Evolutionary conservation across 2,888 invertebrate genomes (phyloP).

Genomic region (Yponomeuta plumbellus): DNA sequence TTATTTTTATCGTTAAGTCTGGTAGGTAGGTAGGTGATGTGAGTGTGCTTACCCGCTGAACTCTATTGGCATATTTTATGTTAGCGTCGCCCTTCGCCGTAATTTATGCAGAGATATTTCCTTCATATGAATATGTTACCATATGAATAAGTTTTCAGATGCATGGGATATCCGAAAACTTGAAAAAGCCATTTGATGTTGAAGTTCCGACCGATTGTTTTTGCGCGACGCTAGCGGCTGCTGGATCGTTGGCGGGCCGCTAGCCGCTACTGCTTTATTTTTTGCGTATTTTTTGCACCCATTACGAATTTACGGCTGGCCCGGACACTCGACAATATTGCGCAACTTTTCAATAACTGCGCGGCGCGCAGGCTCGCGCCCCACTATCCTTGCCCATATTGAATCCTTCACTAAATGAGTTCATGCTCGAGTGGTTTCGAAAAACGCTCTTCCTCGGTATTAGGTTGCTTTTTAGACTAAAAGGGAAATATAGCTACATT

Average conservation of each 20-base stretch:
- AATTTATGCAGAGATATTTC: slow-evolving; percentile 8
- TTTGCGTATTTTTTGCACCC: slow-evolving; percentile 50
- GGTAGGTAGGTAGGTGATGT: too few species aligned
- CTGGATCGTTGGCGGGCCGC: slow-evolving; percentile 41
- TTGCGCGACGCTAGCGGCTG: slow-evolving; percentile 38
- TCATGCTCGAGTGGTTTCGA: slow-evolving; percentile 21
- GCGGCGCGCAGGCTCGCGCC: slow-evolving; percentile 46
- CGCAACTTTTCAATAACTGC: slow-evolving; percentile 75
- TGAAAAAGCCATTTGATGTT: slow-evolving; percentile 59
- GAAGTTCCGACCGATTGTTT: slow-evolving; percentile 61
- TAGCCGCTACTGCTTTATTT: slow-evolving; percentile 59
- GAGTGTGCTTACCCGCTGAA: background rate
- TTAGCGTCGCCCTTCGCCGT: background rate
- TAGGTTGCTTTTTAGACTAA: background rate
- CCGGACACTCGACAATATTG: slow-evolving; percentile 73
- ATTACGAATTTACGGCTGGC: slow-evolving; percentile 72
- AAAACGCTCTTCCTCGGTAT: slow-evolving; percentile 4
- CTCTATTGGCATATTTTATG: background rate
- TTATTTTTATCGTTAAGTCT: background rate
- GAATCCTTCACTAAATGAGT: slow-evolving; percentile 64
- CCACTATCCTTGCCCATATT: slow-evolving; percentile 55
- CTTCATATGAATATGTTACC: slow-evolving; percentile 15
- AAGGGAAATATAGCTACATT: background rate
- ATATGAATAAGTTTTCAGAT: background rate
- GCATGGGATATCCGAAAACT: slow-evolving; percentile 35